Evolutionary conservation across 2,888 invertebrate species (phyloP).

Genomic region (Steromphala cineraria): DNA sequence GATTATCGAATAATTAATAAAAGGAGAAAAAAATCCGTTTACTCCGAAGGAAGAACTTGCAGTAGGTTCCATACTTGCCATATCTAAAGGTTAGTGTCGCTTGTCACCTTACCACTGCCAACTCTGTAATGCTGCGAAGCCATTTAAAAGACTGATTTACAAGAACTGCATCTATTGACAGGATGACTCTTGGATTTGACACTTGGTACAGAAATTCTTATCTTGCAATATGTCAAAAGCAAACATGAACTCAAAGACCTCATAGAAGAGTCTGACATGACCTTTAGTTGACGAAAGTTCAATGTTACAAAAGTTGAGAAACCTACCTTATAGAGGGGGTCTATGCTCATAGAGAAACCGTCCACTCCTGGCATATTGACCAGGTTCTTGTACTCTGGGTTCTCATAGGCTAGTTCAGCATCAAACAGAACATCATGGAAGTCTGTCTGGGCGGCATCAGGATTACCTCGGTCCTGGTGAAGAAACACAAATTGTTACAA

Average conservation of each 20-base stretch:
- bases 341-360: conserved; percentile 74
- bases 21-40: too few species aligned
- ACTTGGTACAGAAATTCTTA: too few species aligned
- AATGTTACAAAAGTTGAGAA: too few species aligned
- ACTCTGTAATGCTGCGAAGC: too few species aligned
- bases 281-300: too few species aligned
- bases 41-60: too few species aligned
- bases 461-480: conserved; percentile 72
- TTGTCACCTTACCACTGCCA: too few species aligned
- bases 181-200: background rate
- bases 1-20: background rate
- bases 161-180: background rate
- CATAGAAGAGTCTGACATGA: too few species aligned
- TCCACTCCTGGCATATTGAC: conserved; percentile 71
- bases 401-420: conserved; percentile 71
- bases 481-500: background rate
- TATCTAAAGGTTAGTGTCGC: too few species aligned
- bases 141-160: background rate
- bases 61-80: too few species aligned
- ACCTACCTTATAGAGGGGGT: conserved; percentile 73
- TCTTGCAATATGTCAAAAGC: too few species aligned
- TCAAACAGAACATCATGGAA: conserved; percentile 70
- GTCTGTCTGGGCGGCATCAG: conserved; percentile 57
- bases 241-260: too few species aligned
- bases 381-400: conserved; percentile 57